These are phyloP conservation scores for Vannuccia rotundouncinata DNA, from an alignment of 2,888 invertebrate genomes.

Conservation along the genomic window DNA sequence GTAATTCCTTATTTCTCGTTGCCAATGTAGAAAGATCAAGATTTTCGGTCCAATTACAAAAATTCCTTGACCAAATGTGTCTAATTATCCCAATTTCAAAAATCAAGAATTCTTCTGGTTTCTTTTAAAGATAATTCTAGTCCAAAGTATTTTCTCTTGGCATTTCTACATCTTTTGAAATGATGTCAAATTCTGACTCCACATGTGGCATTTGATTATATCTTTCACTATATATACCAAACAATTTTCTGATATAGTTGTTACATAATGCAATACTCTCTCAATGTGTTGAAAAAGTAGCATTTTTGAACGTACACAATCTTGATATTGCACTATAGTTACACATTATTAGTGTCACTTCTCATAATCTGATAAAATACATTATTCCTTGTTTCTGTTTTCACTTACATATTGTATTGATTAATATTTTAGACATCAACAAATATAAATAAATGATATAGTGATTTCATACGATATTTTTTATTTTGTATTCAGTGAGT, in stretches of 20 bases:
- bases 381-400: no score
- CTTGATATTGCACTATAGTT: background rate
- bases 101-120: background rate
- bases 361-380: background rate
- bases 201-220: background rate
- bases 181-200: background rate
- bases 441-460: constrained; percentile 8
- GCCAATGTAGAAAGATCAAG: background rate
- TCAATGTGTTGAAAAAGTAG: background rate
- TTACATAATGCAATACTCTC: no score
- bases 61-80: background rate
- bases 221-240: no score
- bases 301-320: background rate
- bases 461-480: background rate
- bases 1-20: background rate
- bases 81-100: background rate
- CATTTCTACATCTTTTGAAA: background rate
- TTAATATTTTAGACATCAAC: constrained; percentile 18
- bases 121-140: background rate
- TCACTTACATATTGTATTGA: background rate
- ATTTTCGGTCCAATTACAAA: background rate
- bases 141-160: background rate
- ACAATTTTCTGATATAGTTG: no score
- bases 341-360: background rate
- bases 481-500: background rate